These are phyloP conservation scores for Athalia rosae DNA, from an alignment of 2,888 invertebrate genomes.

Conservation along the genomic window DNA sequence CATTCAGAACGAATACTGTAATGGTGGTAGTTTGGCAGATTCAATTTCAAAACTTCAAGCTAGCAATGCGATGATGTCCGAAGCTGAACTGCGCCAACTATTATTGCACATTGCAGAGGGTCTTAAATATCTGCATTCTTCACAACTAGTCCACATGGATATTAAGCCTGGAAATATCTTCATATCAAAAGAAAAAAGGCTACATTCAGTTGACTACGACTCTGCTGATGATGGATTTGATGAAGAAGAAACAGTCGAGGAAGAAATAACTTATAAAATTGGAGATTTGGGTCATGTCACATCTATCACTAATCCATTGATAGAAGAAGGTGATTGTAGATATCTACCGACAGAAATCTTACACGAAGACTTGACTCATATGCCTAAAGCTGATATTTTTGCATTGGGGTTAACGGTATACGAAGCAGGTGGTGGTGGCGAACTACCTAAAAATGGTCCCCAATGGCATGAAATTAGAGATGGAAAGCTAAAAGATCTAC, in stretches of 20 bases:
- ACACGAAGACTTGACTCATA: constrained; percentile 85
- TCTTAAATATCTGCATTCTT: constrained; percentile 90
- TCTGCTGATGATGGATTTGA: constrained; percentile 85
- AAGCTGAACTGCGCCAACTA: constrained; percentile 84
- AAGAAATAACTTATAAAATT: constrained; percentile 85
- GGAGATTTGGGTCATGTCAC: constrained; percentile 96
- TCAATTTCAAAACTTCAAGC: constrained; percentile 74
- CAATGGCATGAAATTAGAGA: constrained; percentile 89
- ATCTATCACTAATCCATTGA: constrained; percentile 85
- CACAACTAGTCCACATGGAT: constrained; percentile 93
- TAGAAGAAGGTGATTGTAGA: constrained; percentile 95
- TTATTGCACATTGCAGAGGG: constrained; percentile 90
- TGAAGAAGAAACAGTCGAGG: constrained; percentile 79
- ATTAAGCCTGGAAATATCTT: constrained; percentile 96
- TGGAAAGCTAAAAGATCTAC: constrained; percentile 82
- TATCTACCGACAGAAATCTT: constrained; percentile 92
- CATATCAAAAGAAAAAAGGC: constrained; percentile 81
- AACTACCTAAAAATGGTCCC: constrained; percentile 92
- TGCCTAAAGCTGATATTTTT: constrained; percentile 94
- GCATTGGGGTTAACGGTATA: constrained; percentile 86
- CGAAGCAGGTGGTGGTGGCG: constrained; percentile 86
- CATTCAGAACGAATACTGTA: constrained; percentile 96
- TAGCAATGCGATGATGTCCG: constrained; percentile 78
- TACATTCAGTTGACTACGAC: constrained; percentile 76
- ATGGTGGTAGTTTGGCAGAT: constrained; percentile 89